These are phyloP conservation scores for Phytoseiulus persimilis DNA, from an alignment of 2,888 invertebrate genomes.

Conservation along the genomic window DNA sequence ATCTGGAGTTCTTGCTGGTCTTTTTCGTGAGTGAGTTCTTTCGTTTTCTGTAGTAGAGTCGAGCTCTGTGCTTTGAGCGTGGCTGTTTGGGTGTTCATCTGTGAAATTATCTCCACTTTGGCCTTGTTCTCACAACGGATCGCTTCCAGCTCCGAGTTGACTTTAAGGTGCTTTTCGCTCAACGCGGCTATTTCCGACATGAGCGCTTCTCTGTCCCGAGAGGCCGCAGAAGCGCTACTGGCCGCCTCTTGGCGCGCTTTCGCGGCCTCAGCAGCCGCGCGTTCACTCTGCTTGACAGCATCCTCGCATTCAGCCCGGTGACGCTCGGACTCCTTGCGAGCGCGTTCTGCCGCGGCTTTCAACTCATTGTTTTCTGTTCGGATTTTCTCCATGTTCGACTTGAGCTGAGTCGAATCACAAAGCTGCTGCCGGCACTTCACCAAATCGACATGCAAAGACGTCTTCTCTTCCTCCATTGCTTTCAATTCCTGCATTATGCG, in stretches of 20 bases:
- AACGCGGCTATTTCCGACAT: constrained; percentile 26
- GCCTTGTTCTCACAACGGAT: not conserved
- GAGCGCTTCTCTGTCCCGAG: constrained; percentile 18
- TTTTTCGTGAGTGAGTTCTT: not conserved
- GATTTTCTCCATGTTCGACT: constrained; percentile 15
- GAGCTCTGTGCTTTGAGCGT: not conserved
- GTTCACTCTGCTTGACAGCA: not conserved
- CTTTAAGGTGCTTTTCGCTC: constrained; percentile 30
- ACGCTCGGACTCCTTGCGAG: constrained; percentile 10
- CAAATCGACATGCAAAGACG: constrained; percentile 23
- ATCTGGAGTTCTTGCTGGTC: constrained; percentile 13
- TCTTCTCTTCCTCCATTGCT: constrained; percentile 36
- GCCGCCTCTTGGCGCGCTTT: constrained; percentile 22
- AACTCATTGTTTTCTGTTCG: constrained; percentile 28
- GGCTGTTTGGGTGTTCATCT: not conserved
- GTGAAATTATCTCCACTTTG: constrained; percentile 13
- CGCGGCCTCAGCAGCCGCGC: not conserved
- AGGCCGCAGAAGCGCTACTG: not conserved
- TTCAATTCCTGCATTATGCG: constrained; percentile 34
- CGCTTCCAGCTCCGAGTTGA: constrained; percentile 23
- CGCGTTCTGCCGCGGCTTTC: not conserved
- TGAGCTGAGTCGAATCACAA: constrained; percentile 13
- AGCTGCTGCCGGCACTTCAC: constrained; percentile 30
- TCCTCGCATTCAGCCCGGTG: not conserved
- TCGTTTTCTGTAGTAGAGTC: constrained; percentile 7